Percentiles rank a stretch among this genome's conserved stretches.
phyloP scores from a whole-genome alignment of 2,113 vertebrate genomes.

The Siniperca chuatsi region DNA sequence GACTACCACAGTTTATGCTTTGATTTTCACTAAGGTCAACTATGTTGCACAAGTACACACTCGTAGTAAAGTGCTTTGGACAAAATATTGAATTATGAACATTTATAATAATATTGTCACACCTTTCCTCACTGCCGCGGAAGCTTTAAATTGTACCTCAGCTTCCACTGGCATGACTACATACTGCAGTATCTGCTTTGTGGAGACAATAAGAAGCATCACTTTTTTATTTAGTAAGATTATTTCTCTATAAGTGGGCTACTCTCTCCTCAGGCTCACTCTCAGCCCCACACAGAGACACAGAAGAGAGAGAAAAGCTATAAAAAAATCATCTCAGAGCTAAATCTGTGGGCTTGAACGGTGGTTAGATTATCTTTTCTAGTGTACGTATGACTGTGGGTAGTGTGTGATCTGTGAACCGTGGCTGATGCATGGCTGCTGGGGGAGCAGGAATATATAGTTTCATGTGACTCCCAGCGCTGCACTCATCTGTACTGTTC shows the following conservation, averaged over 20 bases:
- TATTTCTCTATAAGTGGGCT: conserved; percentile 17
- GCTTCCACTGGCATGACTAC: background rate
- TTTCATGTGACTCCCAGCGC: conserved; percentile 42
- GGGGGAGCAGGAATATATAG: conserved; percentile 32
- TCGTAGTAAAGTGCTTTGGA: background rate
- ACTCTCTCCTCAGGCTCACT: conserved; percentile 8
- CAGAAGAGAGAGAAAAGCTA: conserved; percentile 11
- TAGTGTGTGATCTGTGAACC: conserved; percentile 51
- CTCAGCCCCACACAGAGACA: background rate
- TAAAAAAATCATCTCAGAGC: conserved; percentile 36
- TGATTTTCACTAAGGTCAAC: background rate
- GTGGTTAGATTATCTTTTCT: conserved; percentile 55
- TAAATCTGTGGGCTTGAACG: conserved; percentile 44
- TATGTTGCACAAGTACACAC: background rate
- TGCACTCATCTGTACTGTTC: conserved; percentile 26
- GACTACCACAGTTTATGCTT: background rate
- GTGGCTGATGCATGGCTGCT: conserved; percentile 50
- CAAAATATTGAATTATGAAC: background rate
- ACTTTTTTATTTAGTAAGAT: conserved; percentile 13
- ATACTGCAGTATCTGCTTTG: background rate
- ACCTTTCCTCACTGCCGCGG: background rate
- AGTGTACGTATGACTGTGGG: conserved; percentile 35
- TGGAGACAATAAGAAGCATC: conserved; percentile 18
- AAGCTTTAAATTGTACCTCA: background rate
- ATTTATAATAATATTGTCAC: background rate